Evolutionary conservation across 1,140 invertebrate genomes (phyloP).

Genomic region (Eumaeus atala): DNA sequence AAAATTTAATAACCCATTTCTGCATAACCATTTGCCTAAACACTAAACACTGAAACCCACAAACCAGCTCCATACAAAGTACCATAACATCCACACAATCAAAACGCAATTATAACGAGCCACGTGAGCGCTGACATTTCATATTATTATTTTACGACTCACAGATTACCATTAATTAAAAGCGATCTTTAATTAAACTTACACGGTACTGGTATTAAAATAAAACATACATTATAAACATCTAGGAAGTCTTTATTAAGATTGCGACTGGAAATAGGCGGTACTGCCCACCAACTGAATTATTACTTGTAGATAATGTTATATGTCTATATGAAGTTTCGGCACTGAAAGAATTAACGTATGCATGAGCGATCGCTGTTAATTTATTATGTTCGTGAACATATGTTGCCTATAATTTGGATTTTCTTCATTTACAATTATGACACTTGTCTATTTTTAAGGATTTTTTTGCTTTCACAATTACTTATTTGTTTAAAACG

Average conservation of each 20-base stretch:
- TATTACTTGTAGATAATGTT: constrained; percentile 32
- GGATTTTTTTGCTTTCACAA: too few species aligned
- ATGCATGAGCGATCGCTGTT: too few species aligned
- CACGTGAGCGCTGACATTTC: constrained; percentile 27
- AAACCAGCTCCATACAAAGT: too few species aligned
- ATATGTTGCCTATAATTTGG: too few species aligned
- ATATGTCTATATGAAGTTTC: neutral
- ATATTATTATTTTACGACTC: constrained; percentile 40
- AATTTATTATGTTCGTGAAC: too few species aligned
- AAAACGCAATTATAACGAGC: constrained; percentile 41
- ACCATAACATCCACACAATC: constrained; percentile 19
- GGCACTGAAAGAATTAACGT: neutral
- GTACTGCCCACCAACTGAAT: constrained; percentile 54
- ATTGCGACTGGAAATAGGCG: constrained; percentile 68
- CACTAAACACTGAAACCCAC: too few species aligned
- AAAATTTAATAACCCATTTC: too few species aligned
- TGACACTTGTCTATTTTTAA: too few species aligned
- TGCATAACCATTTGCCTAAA: too few species aligned
- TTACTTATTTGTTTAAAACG: too few species aligned
- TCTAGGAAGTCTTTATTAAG: constrained; percentile 72
- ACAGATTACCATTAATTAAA: constrained; percentile 65
- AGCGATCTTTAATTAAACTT: constrained; percentile 61
- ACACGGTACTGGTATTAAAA: constrained; percentile 55
- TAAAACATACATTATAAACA: constrained; percentile 53
- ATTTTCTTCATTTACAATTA: too few species aligned